Conservation (phyloP, 2,113 vertebrate species). For the Hippopotamus amphibius region DNA sequence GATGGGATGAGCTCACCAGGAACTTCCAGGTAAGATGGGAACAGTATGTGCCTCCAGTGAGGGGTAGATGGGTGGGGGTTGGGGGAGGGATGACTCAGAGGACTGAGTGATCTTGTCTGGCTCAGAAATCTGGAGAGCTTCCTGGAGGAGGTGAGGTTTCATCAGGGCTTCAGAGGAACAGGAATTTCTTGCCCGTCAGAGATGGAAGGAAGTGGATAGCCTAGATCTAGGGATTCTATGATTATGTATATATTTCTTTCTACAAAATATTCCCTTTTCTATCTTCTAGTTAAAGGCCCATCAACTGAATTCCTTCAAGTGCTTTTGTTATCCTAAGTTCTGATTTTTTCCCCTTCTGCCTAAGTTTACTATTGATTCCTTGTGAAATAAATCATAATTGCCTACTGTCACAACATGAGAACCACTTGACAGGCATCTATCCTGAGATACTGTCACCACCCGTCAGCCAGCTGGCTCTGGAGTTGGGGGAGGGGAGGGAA, state of each 20-base stretch:
- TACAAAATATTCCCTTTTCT: neutral
- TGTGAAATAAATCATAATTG: slow-evolving; percentile 69
- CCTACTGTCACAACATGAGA: slow-evolving; percentile 66
- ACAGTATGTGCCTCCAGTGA: neutral
- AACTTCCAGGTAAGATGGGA: neutral
- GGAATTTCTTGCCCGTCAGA: neutral
- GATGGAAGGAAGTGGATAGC: neutral
- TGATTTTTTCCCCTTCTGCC: neutral
- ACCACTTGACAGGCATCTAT: slow-evolving; percentile 54
- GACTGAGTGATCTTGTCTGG: neutral
- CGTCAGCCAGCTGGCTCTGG: slow-evolving; percentile 58
- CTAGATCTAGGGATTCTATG: neutral
- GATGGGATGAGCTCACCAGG: neutral
- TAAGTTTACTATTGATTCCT: slow-evolving; percentile 64
- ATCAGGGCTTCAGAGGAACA: neutral
- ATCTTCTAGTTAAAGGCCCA: slow-evolving; percentile 37
- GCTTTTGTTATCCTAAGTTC: slow-evolving; percentile 23
- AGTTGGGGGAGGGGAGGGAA: neutral
- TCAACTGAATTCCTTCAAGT: neutral
- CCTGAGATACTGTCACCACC: neutral
- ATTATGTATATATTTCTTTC: neutral
- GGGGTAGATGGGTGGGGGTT: neutral
- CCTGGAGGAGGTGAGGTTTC: neutral
- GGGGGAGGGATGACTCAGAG: neutral
- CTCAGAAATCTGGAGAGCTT: slow-evolving; percentile 7